Evolutionary conservation across 2,888 invertebrate genomes (phyloP).

Genomic region (Watsonalla cultraria): DNA sequence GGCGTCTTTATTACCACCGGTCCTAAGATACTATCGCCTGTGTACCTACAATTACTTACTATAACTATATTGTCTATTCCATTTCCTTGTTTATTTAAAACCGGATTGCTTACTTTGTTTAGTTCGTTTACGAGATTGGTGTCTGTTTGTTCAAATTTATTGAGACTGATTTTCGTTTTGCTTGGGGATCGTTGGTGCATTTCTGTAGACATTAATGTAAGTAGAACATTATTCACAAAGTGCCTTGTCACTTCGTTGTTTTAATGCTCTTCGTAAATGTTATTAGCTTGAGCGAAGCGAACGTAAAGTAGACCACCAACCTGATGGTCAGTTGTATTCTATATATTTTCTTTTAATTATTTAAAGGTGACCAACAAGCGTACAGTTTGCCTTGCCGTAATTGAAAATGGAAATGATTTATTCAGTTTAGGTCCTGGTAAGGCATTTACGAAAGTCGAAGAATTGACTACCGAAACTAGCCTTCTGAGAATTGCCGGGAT

Average conservation of each 20-base stretch:
- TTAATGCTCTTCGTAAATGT: too few relatives aligned
- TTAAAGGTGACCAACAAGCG: too few relatives aligned
- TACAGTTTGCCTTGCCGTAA: too few relatives aligned
- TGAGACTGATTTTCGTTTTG: not conserved
- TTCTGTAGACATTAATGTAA: not conserved
- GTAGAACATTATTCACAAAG: not conserved
- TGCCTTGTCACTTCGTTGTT: not conserved
- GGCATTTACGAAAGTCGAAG: too few relatives aligned
- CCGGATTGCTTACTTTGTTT: conserved; percentile 27
- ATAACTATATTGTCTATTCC: conserved; percentile 46
- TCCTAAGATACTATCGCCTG: conserved; percentile 52
- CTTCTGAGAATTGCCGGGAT: too few relatives aligned
- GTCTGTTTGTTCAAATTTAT: conserved; percentile 9
- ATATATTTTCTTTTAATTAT: too few relatives aligned
- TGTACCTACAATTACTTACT: conserved; percentile 47
- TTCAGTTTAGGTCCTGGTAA: too few relatives aligned
- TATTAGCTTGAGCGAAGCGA: too few relatives aligned
- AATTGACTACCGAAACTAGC: too few relatives aligned
- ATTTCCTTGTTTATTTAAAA: conserved; percentile 52
- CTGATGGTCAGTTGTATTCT: too few relatives aligned
- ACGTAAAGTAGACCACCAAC: too few relatives aligned
- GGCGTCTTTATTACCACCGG: conserved; percentile 64
- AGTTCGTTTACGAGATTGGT: conserved; percentile 13
- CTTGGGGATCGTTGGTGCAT: not conserved
- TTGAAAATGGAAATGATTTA: too few relatives aligned